Evolutionary conservation across 2,113 vertebrate species (phyloP).

Genomic region (Megaceryle maxima): DNA sequence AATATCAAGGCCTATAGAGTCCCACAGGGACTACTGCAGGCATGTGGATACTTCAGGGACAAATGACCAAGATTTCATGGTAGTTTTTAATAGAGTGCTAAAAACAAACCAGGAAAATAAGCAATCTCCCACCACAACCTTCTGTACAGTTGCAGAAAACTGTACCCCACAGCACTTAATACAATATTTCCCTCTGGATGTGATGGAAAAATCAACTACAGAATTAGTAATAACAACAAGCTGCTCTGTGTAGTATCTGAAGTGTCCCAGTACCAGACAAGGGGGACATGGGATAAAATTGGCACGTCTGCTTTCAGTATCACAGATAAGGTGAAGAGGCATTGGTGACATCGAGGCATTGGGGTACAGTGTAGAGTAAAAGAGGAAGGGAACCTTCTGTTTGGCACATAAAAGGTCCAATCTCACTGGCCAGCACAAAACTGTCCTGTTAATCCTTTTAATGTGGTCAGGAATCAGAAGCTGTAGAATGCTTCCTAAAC

Average conservation of each 20-base stretch:
- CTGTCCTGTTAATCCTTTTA: neutral
- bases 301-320: neutral
- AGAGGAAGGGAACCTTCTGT: neutral
- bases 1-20: neutral
- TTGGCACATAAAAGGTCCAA: neutral
- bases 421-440: neutral
- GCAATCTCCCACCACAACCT: accelerated
- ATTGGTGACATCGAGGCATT: neutral
- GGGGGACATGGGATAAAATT: neutral
- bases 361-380: neutral
- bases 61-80: neutral
- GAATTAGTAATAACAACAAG: neutral
- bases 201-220: neutral
- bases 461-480: neutral
- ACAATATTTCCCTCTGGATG: neutral
- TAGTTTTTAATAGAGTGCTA: neutral
- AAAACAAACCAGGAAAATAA: neutral
- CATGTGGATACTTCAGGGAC: neutral
- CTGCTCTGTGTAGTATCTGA: neutral
- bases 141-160: neutral
- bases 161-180: neutral
- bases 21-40: neutral
- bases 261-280: neutral
- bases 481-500: neutral
- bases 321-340: accelerated